Evolutionary conservation across 2,113 vertebrate genomes (phyloP).

Genomic region (Microtus pennsylvanicus): DNA sequence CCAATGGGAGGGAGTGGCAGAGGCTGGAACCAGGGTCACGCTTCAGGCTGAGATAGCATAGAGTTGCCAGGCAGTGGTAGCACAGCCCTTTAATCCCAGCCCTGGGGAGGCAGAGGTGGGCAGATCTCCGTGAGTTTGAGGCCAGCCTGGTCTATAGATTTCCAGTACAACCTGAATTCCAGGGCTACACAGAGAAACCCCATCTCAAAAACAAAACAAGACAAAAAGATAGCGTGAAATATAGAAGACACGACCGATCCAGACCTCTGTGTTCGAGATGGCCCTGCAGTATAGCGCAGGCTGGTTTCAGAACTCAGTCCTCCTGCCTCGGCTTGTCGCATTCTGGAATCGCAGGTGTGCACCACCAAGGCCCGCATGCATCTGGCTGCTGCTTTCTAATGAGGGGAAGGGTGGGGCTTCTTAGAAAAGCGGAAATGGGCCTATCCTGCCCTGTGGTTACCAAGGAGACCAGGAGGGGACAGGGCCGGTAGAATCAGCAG

Average conservation of each 20-base stretch:
- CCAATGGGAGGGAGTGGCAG: neutral
- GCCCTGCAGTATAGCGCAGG: neutral
- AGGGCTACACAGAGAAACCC: neutral
- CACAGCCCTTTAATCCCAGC: neutral
- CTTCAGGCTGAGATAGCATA: neutral
- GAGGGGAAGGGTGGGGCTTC: neutral
- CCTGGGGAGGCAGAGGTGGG: neutral
- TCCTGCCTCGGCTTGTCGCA: neutral
- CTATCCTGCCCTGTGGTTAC: neutral
- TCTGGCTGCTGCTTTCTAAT: neutral
- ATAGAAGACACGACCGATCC: neutral
- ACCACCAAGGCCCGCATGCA: accelerated
- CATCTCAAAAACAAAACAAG: neutral
- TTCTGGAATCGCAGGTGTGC: neutral
- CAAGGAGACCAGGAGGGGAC: neutral
- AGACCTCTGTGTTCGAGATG: neutral
- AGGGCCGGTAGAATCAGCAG: too few species aligned
- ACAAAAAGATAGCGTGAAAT: neutral
- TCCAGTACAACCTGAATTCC: neutral
- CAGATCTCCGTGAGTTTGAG: neutral
- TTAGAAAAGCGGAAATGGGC: slow-evolving; percentile 55
- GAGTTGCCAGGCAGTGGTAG: neutral
- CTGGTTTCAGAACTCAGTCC: neutral
- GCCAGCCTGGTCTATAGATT: neutral
- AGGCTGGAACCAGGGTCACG: too few species aligned